phyloP scores from a whole-genome alignment of 2,113 vertebrate species.

The Chloropsis hardwickii region DNA sequence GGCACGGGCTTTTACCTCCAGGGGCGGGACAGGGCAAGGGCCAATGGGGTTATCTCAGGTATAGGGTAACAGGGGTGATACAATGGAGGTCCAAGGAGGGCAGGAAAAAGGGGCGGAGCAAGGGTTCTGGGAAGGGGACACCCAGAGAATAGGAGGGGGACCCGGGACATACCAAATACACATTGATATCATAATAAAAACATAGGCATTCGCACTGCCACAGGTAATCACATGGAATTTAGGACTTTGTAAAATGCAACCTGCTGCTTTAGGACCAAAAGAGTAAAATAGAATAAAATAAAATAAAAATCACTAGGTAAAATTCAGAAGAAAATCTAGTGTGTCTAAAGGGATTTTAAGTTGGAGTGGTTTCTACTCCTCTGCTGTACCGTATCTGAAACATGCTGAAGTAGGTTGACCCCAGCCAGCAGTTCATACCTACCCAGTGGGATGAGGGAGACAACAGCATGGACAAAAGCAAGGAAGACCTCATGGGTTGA shows the following conservation, averaged over 20 bases:
- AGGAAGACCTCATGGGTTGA: neutral
- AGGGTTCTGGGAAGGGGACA: too few relatives aligned
- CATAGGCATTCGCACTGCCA: too few relatives aligned
- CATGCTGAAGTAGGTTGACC: neutral
- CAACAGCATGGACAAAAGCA: neutral
- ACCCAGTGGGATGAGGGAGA: neutral
- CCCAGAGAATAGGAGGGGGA: too few relatives aligned
- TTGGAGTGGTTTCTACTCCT: neutral
- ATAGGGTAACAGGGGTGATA: too few relatives aligned
- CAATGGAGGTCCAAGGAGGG: too few relatives aligned
- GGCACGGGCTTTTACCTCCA: too few relatives aligned
- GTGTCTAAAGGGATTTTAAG: neutral
- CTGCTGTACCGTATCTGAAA: neutral
- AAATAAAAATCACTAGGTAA: neutral
- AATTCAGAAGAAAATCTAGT: neutral
- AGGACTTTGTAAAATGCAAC: neutral
- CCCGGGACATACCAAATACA: too few relatives aligned
- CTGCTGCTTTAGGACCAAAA: neutral
- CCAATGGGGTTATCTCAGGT: too few relatives aligned
- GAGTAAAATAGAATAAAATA: neutral
- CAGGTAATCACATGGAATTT: neutral
- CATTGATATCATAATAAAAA: too few relatives aligned
- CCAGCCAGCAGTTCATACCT: neutral
- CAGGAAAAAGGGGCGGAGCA: too few relatives aligned
- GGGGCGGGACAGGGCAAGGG: too few relatives aligned